phyloP scores from a whole-genome alignment of 2,113 vertebrate species.

The Eleginops maclovinus region DNA sequence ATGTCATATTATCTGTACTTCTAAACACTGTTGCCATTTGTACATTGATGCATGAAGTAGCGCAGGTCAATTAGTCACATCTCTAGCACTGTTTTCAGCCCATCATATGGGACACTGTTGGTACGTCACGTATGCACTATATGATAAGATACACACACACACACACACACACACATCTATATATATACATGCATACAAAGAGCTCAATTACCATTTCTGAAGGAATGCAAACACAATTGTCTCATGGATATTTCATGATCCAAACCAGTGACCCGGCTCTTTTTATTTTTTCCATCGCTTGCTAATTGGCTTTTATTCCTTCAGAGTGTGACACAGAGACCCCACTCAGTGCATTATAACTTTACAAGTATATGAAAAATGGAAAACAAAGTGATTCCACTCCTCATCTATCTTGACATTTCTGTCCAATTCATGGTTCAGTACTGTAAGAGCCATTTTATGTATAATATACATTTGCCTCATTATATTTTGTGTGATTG shows the following conservation, averaged over 20 bases:
- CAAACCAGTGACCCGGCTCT: conserved; percentile 52
- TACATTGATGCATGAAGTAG: conserved; percentile 29
- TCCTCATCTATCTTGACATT: not conserved
- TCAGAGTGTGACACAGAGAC: conserved; percentile 45
- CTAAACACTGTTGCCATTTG: conserved; percentile 45
- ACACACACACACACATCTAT: conserved; percentile 3
- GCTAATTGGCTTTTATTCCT: conserved; percentile 73
- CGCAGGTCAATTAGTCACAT: conserved; percentile 55
- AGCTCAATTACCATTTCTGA: conserved; percentile 34
- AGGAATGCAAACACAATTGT: conserved; percentile 45
- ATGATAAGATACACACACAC: conserved; percentile 33
- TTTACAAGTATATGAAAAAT: conserved; percentile 31
- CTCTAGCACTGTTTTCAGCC: conserved; percentile 23
- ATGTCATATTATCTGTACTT: conserved; percentile 33
- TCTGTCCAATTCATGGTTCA: not conserved
- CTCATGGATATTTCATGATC: conserved; percentile 61
- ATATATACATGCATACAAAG: conserved; percentile 21
- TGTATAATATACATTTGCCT: not conserved
- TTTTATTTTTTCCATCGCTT: conserved; percentile 55
- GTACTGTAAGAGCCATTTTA: not conserved
- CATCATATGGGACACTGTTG: conserved; percentile 15
- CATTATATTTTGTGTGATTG: not conserved
- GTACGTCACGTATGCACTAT: conserved; percentile 28
- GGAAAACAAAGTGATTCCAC: conserved; percentile 12
- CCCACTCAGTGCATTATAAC: conserved; percentile 22